Base-by-base conservation (phyloP, 2,888 invertebrate genomes). In the Oligia latruncula region DNA sequence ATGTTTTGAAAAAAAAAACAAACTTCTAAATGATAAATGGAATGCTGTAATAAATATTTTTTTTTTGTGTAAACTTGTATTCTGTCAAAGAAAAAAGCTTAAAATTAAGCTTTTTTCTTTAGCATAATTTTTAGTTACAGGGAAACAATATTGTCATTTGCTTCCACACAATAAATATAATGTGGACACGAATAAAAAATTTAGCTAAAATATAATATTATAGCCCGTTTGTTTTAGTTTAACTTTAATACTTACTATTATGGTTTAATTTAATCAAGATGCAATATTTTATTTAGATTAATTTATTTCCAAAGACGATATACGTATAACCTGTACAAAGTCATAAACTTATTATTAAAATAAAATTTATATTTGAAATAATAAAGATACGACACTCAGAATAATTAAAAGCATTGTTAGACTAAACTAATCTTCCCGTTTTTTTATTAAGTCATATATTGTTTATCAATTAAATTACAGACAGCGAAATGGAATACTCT, bases 251-350 rank as follows among this genome's bases (percentile, higher is more conserved):
- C 4, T 13, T 20, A 20, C 55, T 55, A 40, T 52, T 23, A 46
- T 66, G 17, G 29, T 67, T 71, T 66, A 49, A 76, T 72, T 78
- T 60, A 67, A 49, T 71, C 17, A 15, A 60, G 71, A 72, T 74
- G 49, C 74, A 85, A 87, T 77, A 87, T 81, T 83, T 78, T 77
- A 62, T 77, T 87, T 55, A 58, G 46, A 62, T 40, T 4, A 55
- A 70, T 75, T 68, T 70, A 66, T 65, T 85, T 66, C 76, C 77
- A 78, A 89, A 83, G 81, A 88, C 84, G 84, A 88, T 86, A 89
- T 88, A 88, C 88, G 88, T 88, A 89, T 84, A 81, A 74, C 78
- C 75, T 88, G 88, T 88, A 88, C 88, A 88, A 89, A 88, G 80
- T 75, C 67, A 78, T 79, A 83, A 74, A 73, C 43, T 75, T 68